Evolutionary conservation across 2,113 vertebrate species (phyloP), one percentile per base, ranked within the genome.

Genomic region (Brachyhypopomus gauderio): DNA sequence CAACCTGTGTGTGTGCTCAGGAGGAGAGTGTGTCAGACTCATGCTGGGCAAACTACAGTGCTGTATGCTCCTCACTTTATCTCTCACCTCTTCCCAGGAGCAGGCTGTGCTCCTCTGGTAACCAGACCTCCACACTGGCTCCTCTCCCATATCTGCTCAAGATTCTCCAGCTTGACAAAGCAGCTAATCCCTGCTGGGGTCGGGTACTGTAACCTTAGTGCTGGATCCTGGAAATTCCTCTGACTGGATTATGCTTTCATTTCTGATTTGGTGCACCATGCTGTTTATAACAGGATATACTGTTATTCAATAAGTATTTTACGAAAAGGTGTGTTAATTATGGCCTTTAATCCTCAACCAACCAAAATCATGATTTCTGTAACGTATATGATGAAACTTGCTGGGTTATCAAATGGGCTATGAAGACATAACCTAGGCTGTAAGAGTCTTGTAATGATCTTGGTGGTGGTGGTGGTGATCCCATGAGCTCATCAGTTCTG

Each of bases 401-500:
- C 4, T 67, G 7, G 6, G 5, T 20, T 67, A 6, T 36, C 3
- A 27, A 63, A 25, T 25, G 3, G 16, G 23, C 62, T 64, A 5
- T 64, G 62, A 34, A 64, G 14, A 14, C 45, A 14, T 64, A 34
- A 64, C 62, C 62, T 30, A 56, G 45, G 23, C n/a, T 56, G 59
- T 30, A 79, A 14, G 52, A 60, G 72, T 45, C 56, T 70, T 58
- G 45, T 52, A 60, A 74, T 66, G 41, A 16, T 48, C 19, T 60
- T 60, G 27, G 36, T 62, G 67, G 20, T 55, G 30, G 59, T 72
- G 74, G 59, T 82, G 79, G 52, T 58, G 52, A 72, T 30, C 30
- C 12, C 45, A 52, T 41, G 41, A 41, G 55, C 77, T 80, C 75
- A 83, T 74, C 78, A 81, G 81, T 69, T 72, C 59, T 79, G 48